phyloP scores from a whole-genome alignment of 2,888 invertebrate species.

The Melolontha melolontha region DNA sequence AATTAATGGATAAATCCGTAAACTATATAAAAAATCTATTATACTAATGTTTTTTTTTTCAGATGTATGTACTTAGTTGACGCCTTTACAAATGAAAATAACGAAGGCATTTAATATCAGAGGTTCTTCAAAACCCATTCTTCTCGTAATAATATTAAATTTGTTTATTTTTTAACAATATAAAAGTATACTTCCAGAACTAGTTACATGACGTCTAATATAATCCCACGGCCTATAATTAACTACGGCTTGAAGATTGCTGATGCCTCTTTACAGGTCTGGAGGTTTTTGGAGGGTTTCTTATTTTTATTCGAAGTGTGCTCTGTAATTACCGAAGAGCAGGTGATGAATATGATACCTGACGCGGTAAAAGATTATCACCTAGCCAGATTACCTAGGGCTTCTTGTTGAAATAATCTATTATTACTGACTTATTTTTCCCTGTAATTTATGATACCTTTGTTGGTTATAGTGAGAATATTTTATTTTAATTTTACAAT shows the following conservation, averaged over 20 bases:
- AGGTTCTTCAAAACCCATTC: too few relatives aligned
- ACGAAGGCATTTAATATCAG: too few relatives aligned
- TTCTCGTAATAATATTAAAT: neutral
- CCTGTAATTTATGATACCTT: slow-evolving; percentile 45
- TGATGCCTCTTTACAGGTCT: slow-evolving; percentile 27
- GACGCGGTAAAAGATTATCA: slow-evolving; percentile 49
- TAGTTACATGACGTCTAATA: slow-evolving; percentile 30
- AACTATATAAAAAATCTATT: too few relatives aligned
- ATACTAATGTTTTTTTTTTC: too few relatives aligned
- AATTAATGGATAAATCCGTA: too few relatives aligned
- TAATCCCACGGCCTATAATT: slow-evolving; percentile 35
- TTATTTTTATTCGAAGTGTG: slow-evolving; percentile 47
- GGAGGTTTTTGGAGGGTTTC: slow-evolving; percentile 34
- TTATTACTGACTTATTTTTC: slow-evolving; percentile 40
- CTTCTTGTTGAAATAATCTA: slow-evolving; percentile 41
- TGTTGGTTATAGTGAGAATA: slow-evolving; percentile 46
- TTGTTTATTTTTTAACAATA: slow-evolving; percentile 23
- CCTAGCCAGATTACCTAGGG: slow-evolving; percentile 42
- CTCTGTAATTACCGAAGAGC: slow-evolving; percentile 49
- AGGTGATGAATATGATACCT: slow-evolving; percentile 51
- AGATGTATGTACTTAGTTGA: too few relatives aligned
- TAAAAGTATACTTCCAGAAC: slow-evolving; percentile 11
- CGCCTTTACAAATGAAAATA: too few relatives aligned
- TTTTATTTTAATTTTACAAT: slow-evolving; percentile 46
- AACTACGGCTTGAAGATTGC: slow-evolving; percentile 33